Evolutionary conservation across 2,113 vertebrate genomes (phyloP).

Genomic region (Orcinus orca): DNA sequence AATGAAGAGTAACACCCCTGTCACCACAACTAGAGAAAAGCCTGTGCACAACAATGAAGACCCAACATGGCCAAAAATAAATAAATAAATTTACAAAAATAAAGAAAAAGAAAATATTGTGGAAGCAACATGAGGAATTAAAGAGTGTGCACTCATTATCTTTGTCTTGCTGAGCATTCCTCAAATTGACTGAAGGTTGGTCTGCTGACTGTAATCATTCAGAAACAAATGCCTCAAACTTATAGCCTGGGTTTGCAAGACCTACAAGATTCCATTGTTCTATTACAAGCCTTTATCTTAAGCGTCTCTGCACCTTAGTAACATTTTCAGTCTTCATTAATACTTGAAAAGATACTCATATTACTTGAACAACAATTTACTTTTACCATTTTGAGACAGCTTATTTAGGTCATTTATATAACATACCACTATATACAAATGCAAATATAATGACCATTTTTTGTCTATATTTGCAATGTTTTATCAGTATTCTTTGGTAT

Average conservation of each 20-base stretch:
- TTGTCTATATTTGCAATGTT: neutral
- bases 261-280: neutral
- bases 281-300: neutral
- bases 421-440: neutral
- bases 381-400: neutral
- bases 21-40: no score
- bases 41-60: no score
- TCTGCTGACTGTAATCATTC: neutral
- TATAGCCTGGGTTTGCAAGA: neutral
- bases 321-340: neutral
- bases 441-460: neutral
- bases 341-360: neutral
- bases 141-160: fast-evolving
- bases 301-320: neutral
- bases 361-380: neutral
- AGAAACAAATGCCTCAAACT: neutral
- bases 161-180: neutral
- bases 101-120: no score
- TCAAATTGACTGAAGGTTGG: no score
- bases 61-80: no score
- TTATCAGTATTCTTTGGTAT: neutral
- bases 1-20: no score
- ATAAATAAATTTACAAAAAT: no score
- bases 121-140: neutral
- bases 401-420: neutral